Conservation (phyloP, 2,888 invertebrate genomes). For the Tetragonisca angustula region DNA sequence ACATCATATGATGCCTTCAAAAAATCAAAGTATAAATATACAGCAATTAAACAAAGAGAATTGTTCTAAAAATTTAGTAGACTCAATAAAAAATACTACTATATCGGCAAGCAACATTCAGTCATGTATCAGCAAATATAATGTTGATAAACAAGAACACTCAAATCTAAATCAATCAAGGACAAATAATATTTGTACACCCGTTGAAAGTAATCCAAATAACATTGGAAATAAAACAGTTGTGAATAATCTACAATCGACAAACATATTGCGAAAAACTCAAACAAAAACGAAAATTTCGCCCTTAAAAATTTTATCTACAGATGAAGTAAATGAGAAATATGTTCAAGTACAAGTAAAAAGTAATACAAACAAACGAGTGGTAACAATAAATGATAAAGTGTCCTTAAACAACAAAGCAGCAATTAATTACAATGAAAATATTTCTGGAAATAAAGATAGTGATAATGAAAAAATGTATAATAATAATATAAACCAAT, state of each 20-base stretch:
- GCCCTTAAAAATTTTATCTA: constrained; percentile 73
- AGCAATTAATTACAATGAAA: constrained; percentile 20
- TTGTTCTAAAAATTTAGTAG: constrained; percentile 25
- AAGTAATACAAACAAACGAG: constrained; percentile 60
- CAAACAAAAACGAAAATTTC: constrained; percentile 17
- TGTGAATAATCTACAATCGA: constrained; percentile 14
- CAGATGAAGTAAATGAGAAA: constrained; percentile 76
- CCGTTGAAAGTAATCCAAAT: constrained; percentile 49
- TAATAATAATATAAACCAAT: constrained; percentile 31
- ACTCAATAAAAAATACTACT: constrained; percentile 18
- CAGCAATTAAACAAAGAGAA: constrained; percentile 47
- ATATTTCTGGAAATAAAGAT: constrained; percentile 33
- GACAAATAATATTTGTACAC: constrained; percentile 60
- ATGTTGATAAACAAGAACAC: constrained; percentile 18
- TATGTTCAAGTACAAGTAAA: constrained; percentile 68
- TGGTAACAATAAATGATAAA: constrained; percentile 62
- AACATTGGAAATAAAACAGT: constrained; percentile 21
- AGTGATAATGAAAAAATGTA: constrained; percentile 38
- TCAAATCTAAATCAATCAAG: constrained; percentile 17
- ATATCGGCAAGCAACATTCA: constrained; percentile 2
- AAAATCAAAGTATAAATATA: constrained; percentile 18
- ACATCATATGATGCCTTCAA: constrained; percentile 25
- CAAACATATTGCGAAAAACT: neutral
- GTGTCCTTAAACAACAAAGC: constrained; percentile 20
- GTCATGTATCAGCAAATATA: neutral